These are phyloP conservation scores for Wiebesia pumilae DNA, from an alignment of 1,140 invertebrate species.

Conservation along the genomic window DNA sequence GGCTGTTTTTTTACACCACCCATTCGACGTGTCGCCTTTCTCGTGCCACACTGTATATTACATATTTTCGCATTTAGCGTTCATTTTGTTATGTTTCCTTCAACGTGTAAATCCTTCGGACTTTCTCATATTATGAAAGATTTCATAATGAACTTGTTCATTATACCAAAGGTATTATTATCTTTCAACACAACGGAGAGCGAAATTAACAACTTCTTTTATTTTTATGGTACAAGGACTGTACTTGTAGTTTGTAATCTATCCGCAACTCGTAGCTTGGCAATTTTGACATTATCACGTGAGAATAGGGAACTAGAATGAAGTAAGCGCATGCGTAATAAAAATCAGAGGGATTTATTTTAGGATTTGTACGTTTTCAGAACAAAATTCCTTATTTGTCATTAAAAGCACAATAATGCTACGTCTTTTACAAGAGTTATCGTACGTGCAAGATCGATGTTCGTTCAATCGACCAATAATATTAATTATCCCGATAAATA, in stretches of 20 bases:
- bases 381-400: too few relatives aligned
- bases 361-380: too few relatives aligned
- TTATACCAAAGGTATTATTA: too few relatives aligned
- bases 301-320: neutral
- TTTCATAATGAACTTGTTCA: too few relatives aligned
- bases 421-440: too few relatives aligned
- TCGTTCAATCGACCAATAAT: too few relatives aligned
- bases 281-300: slow-evolving; percentile 6
- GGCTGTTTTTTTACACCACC: slow-evolving; percentile 13
- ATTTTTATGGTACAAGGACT: slow-evolving; percentile 1
- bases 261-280: neutral
- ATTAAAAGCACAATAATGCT: too few relatives aligned
- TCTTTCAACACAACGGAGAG: neutral
- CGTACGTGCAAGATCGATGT: too few relatives aligned
- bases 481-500: too few relatives aligned
- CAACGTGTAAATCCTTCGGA: neutral
- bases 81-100: neutral
- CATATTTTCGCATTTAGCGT: neutral
- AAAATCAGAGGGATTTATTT: neutral
- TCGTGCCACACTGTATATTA: neutral
- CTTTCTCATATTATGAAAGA: too few relatives aligned
- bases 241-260: neutral
- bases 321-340: neutral
- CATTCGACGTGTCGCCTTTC: neutral
- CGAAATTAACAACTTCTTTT: neutral